phyloP scores from a whole-genome alignment of 23 tunicate species.

The Clavelina lepadiformis region DNA sequence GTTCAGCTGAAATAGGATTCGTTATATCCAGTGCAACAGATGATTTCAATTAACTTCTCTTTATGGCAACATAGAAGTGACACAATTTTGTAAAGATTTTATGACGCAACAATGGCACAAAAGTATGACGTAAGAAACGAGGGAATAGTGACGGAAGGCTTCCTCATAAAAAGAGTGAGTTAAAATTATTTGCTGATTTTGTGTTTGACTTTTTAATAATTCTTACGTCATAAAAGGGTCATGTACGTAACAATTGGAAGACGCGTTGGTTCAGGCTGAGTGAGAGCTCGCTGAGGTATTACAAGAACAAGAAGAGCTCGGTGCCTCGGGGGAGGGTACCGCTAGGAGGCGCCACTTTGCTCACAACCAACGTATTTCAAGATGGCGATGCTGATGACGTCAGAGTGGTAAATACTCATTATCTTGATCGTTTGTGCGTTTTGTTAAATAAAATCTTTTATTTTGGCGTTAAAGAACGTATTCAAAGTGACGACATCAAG shows the following conservation, averaged over 20 bases:
- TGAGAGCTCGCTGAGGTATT: constrained; percentile 68
- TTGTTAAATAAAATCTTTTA: background rate
- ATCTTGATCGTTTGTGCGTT: background rate
- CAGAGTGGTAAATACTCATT: constrained; percentile 10
- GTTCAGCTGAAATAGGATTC: too few species aligned
- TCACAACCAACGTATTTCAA: constrained; percentile 15
- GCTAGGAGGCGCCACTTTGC: constrained; percentile 25
- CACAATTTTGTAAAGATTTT: too few species aligned
- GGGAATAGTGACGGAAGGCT: too few species aligned
- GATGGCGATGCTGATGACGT: constrained; percentile 16
- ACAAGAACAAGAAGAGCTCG: constrained; percentile 43
- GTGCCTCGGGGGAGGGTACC: constrained; percentile 77
- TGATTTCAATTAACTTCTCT: too few species aligned
- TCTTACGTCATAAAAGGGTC: constrained; percentile 39
- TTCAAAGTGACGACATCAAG: constrained; percentile 38
- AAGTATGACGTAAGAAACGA: too few species aligned
- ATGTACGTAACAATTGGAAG: constrained; percentile 78
- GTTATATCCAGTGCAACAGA: too few species aligned
- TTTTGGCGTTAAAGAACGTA: constrained; percentile 32
- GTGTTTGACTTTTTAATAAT: background rate
- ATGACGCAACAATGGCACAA: too few species aligned
- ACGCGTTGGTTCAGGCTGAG: constrained; percentile 72
- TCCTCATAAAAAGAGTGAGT: too few species aligned
- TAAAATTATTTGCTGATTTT: too few species aligned
- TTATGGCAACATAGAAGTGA: too few species aligned